Conservation (phyloP, 2,113 vertebrate species). For the Calypte anna region DNA sequence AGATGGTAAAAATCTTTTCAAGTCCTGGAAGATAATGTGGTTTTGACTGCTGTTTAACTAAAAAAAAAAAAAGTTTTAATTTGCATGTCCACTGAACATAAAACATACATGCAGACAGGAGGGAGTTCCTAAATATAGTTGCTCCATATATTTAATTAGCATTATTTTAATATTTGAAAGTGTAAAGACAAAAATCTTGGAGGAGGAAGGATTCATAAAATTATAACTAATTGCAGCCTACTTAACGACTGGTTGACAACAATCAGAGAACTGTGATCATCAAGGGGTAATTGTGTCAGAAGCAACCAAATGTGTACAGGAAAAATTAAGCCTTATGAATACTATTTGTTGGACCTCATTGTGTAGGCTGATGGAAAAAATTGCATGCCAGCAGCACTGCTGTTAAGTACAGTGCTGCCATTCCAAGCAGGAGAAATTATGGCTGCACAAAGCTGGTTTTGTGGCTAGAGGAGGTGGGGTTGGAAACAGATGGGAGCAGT, state of each 20-base stretch:
- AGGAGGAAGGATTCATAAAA: not conserved
- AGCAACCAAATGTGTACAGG: not conserved
- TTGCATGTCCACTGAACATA: not conserved
- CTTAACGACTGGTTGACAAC: not conserved
- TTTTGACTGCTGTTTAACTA: not conserved
- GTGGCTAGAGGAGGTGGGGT: not conserved
- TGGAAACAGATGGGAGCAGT: not conserved
- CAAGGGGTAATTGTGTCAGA: not conserved
- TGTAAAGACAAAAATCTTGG: not conserved
- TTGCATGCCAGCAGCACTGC: not conserved
- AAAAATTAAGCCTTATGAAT: not conserved
- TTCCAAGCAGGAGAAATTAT: not conserved
- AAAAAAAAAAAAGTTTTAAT: no score
- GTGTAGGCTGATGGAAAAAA: not conserved
- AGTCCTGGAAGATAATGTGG: not conserved
- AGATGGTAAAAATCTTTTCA: not conserved
- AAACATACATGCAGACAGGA: not conserved
- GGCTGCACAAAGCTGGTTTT: not conserved
- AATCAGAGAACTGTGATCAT: not conserved
- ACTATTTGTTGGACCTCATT: not conserved
- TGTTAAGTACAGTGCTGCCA: fast-evolving
- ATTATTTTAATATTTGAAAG: not conserved
- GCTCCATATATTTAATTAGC: not conserved
- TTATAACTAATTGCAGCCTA: not conserved
- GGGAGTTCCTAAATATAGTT: not conserved